These are phyloP conservation scores for Porites divaricata DNA, from an alignment of 92 coral and sea anemone species.

Conservation along the genomic window DNA sequence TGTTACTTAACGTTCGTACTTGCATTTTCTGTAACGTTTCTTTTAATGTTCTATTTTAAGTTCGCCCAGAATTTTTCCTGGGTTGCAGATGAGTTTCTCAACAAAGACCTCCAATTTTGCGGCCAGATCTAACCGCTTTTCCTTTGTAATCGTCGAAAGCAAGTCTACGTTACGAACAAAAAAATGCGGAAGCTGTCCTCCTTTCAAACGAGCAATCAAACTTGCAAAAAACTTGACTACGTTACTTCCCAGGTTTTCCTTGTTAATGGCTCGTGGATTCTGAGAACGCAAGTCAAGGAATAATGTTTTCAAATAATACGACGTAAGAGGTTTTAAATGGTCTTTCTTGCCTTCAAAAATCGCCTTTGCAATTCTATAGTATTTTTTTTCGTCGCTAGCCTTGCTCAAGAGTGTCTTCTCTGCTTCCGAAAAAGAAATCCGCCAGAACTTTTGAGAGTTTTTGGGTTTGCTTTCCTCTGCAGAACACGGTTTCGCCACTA, in stretches of 20 bases:
- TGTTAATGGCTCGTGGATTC: constrained; percentile 3
- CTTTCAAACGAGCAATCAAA: constrained; percentile 12
- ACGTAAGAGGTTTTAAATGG: constrained; percentile 33
- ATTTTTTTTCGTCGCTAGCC: constrained; percentile 17
- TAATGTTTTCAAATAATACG: constrained; percentile 55
- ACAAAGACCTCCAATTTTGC: not conserved
- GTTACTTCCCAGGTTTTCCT: constrained; percentile 20
- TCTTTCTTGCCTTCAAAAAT: constrained; percentile 36
- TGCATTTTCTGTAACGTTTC: no score
- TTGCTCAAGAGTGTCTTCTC: constrained; percentile 51
- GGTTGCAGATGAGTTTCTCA: not conserved
- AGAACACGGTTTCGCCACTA: constrained; percentile 54
- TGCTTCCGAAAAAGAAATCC: constrained; percentile 63
- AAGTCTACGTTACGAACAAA: constrained; percentile 31
- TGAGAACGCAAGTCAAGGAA: constrained; percentile 38
- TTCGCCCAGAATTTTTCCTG: constrained; percentile 10
- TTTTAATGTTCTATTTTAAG: no score
- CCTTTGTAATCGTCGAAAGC: constrained; percentile 1
- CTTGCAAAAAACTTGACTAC: constrained; percentile 42
- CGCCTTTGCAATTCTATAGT: constrained; percentile 45
- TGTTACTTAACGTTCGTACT: no score
- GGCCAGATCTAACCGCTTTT: not conserved
- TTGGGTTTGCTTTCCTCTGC: not conserved
- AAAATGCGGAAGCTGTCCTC: constrained; percentile 25
- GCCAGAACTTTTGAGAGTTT: constrained; percentile 33